Base-by-base conservation (phyloP, 2,888 invertebrate genomes). In the Pristionchus mayeri region DNA sequence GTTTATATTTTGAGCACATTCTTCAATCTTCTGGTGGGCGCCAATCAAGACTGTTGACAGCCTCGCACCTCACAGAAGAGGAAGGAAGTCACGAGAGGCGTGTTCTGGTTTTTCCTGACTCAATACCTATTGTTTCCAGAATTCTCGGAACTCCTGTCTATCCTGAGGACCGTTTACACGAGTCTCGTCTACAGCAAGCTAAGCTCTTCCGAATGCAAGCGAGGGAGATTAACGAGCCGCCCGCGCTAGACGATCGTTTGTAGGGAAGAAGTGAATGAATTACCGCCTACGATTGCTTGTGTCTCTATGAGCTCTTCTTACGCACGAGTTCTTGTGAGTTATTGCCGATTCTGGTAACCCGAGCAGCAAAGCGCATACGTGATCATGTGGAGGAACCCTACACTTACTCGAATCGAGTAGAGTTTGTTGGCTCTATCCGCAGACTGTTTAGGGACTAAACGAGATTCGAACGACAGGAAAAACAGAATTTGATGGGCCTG, bases 321-420 rank as follows among this genome's bases (percentile, higher is more conserved):
- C 34, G 57, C 57, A 52, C 16, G 30, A 63, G 63, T 63, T 63
- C 63, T 63, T 34, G 63, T 63, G 63, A 63, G 30, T 63, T 30
- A 63, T 63, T 63, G 34, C 63, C 27, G 6, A 63, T 63, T 63
- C 63, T 30, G 63, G 63, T 34, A 63, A 63, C 34, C 16, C 34
- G 63, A 63, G 63, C 6, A 37, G 34, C 3, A 6, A 21, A 24
- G 24, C n/a, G 57, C 21, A 44, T 57, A 3, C 54, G 9, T 57
- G 57, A 57, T 2, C 0, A 34, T 34, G 63, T 21, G 21, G 60
- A 1, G 63, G 63, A n/a, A 34, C 63, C 63, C 63, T 34, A 30
- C 24, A 63, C 6, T 6, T 30, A 63, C 30, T 18, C 30, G 27
- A 63, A 34, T 34, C 30, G 30, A 63, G 34, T 11, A 11, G 34